phyloP scores from a whole-genome alignment of 2,797 vertebrate species.

The Pogoniulus pusillus region DNA sequence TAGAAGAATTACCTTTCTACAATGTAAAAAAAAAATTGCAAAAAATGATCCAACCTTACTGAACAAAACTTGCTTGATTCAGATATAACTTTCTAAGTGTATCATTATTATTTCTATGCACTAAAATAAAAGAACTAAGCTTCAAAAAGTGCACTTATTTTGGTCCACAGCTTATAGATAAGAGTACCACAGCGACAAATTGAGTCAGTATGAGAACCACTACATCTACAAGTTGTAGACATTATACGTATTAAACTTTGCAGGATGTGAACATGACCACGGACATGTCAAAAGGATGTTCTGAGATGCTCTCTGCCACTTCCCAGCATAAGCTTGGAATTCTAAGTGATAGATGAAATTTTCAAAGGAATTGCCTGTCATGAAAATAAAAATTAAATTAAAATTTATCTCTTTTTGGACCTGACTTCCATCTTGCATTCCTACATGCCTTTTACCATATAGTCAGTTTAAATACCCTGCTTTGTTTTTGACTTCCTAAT shows the following conservation, averaged over 20 bases:
- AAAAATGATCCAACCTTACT: not conserved
- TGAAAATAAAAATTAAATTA: not conserved
- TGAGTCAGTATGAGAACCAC: not conserved
- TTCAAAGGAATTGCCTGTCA: not conserved
- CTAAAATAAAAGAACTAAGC: not conserved
- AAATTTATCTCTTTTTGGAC: not conserved
- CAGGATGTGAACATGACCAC: conserved; percentile 6
- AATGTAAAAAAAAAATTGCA: not conserved
- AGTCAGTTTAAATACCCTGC: not conserved
- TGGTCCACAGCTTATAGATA: not conserved
- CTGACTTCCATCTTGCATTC: not conserved
- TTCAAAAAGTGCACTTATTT: not conserved
- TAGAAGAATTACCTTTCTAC: not conserved
- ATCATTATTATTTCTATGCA: not conserved
- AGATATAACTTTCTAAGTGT: not conserved
- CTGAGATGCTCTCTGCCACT: not conserved
- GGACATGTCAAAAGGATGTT: not conserved
- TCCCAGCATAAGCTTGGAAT: not conserved
- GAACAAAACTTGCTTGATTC: not conserved
- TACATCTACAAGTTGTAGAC: not conserved
- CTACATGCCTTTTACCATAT: not conserved
- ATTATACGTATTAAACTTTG: not conserved
- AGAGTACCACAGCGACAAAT: not conserved
- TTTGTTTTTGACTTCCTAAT: not conserved
- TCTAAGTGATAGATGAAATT: not conserved